Percentiles rank a stretch among this genome's conserved stretches.
phyloP scores from a whole-genome alignment of 2,888 invertebrate species.

The Pseudococcus longispinus region DNA sequence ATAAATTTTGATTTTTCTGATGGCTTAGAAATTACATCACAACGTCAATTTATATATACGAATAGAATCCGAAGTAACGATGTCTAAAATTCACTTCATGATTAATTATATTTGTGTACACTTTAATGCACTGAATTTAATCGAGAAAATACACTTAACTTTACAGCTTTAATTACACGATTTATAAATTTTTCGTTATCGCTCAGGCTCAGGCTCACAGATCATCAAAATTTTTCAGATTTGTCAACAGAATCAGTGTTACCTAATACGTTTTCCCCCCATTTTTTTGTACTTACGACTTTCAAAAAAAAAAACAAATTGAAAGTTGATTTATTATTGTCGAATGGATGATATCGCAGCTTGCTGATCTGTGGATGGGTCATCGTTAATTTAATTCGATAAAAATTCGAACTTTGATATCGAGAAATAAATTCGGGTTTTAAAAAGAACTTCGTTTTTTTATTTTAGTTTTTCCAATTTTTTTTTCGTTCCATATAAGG shows the following conservation, averaged over 20 bases:
- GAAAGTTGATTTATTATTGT: no score
- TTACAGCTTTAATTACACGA: background rate
- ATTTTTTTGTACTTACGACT: no score
- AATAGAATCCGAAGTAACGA: background rate
- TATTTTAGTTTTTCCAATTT: background rate
- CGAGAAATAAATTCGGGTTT: no score
- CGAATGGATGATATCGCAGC: no score
- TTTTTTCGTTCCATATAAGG: background rate
- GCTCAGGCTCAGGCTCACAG: no score
- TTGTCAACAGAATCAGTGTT: background rate
- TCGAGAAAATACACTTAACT: background rate
- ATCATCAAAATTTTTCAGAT: background rate
- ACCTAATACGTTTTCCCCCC: no score
- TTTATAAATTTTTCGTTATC: background rate
- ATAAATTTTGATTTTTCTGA: background rate
- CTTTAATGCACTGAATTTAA: background rate
- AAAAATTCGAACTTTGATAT: no score
- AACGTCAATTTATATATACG: background rate
- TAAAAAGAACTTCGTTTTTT: background rate
- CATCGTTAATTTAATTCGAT: no score
- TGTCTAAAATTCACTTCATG: background rate
- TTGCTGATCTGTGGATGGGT: no score
- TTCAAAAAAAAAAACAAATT: no score
- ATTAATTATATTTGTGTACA: background rate
- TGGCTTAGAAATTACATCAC: slow-evolving; percentile 21